Percentiles rank a stretch among this genome's conserved stretches.
Evolutionary conservation across 30 jellyfish, hydroid and myxozoan genomes (phyloP).

Genomic region (Aurelia aurita complex sp. Pacific): DNA sequence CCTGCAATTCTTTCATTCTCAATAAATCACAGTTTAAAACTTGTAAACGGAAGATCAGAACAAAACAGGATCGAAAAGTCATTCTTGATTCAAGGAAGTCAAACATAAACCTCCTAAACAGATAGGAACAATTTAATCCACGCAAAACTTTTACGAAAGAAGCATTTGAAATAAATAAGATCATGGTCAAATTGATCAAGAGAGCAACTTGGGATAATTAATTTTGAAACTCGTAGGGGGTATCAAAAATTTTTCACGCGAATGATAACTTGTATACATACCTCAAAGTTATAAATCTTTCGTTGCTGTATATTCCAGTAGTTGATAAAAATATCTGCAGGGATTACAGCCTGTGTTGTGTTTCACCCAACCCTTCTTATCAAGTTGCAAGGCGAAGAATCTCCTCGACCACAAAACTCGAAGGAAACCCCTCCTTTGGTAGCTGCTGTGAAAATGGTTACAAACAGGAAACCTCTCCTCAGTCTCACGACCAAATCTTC

Average conservation of each 20-base stretch:
- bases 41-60: neutral
- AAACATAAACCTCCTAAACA: constrained; percentile 27
- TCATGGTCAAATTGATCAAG: too few relatives aligned
- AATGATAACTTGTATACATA: too few relatives aligned
- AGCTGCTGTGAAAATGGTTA: constrained; percentile 25
- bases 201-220: neutral
- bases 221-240: neutral
- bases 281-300: too few relatives aligned
- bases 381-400: neutral
- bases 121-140: too few relatives aligned
- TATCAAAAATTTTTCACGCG: neutral
- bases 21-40: neutral
- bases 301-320: too few relatives aligned
- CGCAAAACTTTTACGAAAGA: too few relatives aligned
- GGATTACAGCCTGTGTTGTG: neutral
- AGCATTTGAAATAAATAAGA: too few relatives aligned
- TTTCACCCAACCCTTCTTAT: constrained; percentile 3
- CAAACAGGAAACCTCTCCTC: constrained; percentile 31
- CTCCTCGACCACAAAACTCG: constrained; percentile 18
- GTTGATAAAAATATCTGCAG: too few relatives aligned
- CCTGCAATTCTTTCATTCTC: neutral
- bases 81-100: constrained; percentile 3
- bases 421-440: constrained; percentile 80
- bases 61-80: constrained; percentile 3
- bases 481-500: neutral